A percentile compares a stretch with the other conserved stretches of the same genome.
These are phyloP conservation scores for Smittia sp. DNA, from an alignment of 2,888 invertebrate species.

Conservation along the genomic window DNA sequence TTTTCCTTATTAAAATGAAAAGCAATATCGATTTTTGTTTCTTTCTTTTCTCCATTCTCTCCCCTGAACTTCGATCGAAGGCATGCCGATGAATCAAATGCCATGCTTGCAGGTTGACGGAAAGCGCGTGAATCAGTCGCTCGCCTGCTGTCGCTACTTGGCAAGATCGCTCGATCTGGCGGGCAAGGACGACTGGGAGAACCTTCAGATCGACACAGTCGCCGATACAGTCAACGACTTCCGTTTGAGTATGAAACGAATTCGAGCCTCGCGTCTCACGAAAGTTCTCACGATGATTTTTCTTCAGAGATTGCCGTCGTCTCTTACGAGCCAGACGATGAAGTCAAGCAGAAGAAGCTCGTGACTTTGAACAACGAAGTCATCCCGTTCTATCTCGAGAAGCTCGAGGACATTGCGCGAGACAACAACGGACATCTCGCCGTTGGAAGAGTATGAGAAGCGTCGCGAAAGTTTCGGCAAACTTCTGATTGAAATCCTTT, in stretches of 20 bases:
- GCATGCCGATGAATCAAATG: conserved; percentile 65
- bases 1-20: not conserved
- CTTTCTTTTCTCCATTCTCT: conserved; percentile 16
- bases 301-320: conserved; percentile 56
- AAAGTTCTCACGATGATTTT: not conserved
- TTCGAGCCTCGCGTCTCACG: not conserved
- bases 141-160: conserved; percentile 62
- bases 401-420: conserved; percentile 60
- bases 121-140: conserved; percentile 60
- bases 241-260: conserved; percentile 56
- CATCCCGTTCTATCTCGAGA: conserved; percentile 60
- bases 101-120: conserved; percentile 63
- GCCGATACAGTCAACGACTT: conserved; percentile 65
- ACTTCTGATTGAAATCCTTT: conserved; percentile 43
- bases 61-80: conserved; percentile 46
- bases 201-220: conserved; percentile 61
- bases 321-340: conserved; percentile 59
- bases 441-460: conserved; percentile 49
- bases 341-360: conserved; percentile 57
- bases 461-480: not conserved
- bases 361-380: conserved; percentile 57
- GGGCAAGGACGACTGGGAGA: conserved; percentile 61
- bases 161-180: conserved; percentile 59
- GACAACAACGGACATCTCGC: conserved; percentile 62
- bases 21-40: conserved; percentile 1